Percentiles rank a stretch among this genome's conserved stretches.
Conservation (phyloP, 2,888 invertebrate genomes). For the Anagyrus pseudococci region DNA sequence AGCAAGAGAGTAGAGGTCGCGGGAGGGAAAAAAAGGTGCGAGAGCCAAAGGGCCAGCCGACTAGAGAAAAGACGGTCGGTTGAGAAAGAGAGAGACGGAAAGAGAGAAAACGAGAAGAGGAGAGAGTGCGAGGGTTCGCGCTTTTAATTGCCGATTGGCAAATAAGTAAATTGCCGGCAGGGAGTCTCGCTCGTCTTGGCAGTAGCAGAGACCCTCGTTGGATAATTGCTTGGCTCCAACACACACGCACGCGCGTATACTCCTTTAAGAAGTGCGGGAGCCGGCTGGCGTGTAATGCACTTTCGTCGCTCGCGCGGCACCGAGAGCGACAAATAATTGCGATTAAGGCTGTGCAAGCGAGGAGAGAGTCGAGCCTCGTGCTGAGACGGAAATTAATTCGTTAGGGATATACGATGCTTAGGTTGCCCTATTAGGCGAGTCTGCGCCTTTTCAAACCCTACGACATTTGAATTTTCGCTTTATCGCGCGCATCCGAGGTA, state of each 20-base stretch:
- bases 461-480: too few relatives aligned
- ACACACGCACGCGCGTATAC: conserved; percentile 18
- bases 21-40: neutral
- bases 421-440: neutral
- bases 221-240: conserved; percentile 36
- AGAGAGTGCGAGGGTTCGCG: conserved; percentile 27
- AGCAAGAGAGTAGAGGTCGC: neutral
- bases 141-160: conserved; percentile 56
- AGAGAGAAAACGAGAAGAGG: conserved; percentile 13
- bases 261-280: conserved; percentile 18
- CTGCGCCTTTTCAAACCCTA: neutral
- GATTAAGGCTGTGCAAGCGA: conserved; percentile 13
- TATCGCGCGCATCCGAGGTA: too few relatives aligned
- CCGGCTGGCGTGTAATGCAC: conserved; percentile 18
- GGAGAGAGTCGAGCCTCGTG: too few relatives aligned
- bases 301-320: conserved; percentile 29
- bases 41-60: neutral
- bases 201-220: conserved; percentile 1
- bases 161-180: conserved; percentile 56
- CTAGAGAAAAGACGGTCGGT: conserved; percentile 8
- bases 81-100: conserved; percentile 6
- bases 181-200: conserved; percentile 36
- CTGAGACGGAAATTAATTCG: too few relatives aligned
- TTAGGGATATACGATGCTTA: too few relatives aligned
- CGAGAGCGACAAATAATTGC: conserved; percentile 35